These are phyloP conservation scores for Melinaea marsaeus DNA, from an alignment of 2,888 invertebrate genomes.

Conservation along the genomic window DNA sequence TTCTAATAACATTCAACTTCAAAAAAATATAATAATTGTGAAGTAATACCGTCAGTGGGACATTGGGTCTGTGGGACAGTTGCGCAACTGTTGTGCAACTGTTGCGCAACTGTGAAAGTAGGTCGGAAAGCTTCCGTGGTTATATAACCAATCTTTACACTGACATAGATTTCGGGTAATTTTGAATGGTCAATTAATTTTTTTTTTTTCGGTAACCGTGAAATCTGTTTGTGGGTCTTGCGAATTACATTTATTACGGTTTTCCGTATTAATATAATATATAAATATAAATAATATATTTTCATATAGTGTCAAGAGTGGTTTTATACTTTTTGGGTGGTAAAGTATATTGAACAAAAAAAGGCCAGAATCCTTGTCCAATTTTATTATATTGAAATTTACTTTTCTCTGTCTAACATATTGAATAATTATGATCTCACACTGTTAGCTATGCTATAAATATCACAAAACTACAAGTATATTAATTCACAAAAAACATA, in stretches of 20 bases:
- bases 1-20: constrained; percentile 69
- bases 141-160: constrained; percentile 55
- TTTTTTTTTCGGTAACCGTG: constrained; percentile 15
- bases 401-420: too few species aligned
- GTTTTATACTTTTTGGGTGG: too few species aligned
- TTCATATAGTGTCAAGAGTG: too few species aligned
- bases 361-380: too few species aligned
- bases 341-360: too few species aligned
- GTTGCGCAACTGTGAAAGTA: constrained; percentile 71
- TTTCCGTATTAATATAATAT: too few species aligned
- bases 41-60: constrained; percentile 65
- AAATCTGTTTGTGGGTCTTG: neutral
- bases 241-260: too few species aligned
- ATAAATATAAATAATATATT: too few species aligned
- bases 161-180: constrained; percentile 49
- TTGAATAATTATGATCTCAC: too few species aligned
- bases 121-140: constrained; percentile 66
- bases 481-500: neutral
- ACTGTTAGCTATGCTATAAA: too few species aligned
- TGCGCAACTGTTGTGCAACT: constrained; percentile 54
- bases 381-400: too few species aligned
- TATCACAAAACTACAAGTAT: neutral
- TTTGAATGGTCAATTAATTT: constrained; percentile 19
- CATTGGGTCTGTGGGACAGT: constrained; percentile 65
- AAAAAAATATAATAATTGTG: constrained; percentile 53